Percentiles rank a stretch among this genome's conserved stretches.
Evolutionary conservation across 2,888 invertebrate species (phyloP).

Genomic region (Helobdella robusta): DNA sequence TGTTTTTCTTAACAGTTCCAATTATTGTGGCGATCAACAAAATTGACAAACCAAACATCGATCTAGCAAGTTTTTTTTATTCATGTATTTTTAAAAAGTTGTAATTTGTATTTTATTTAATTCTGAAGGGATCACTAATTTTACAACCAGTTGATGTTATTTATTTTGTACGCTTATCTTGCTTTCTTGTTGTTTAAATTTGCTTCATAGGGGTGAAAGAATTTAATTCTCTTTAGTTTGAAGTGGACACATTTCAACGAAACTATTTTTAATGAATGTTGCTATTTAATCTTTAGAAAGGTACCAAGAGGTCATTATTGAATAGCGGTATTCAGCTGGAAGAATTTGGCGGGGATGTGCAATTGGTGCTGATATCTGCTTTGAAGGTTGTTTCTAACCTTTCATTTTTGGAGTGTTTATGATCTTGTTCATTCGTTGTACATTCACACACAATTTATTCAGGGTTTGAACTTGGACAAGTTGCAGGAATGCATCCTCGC

Average conservation of each 20-base stretch:
- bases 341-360: constrained; percentile 79
- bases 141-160: no score
- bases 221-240: no score
- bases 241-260: neutral
- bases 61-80: constrained; percentile 61
- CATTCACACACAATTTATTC: no score
- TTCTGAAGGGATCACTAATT: no score
- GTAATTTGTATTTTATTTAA: no score
- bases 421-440: no score
- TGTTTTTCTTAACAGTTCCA: constrained; percentile 61
- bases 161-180: no score
- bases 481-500: constrained; percentile 70
- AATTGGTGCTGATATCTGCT: constrained; percentile 82
- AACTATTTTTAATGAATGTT: neutral
- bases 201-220: neutral
- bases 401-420: neutral
- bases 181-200: no score
- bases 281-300: constrained; percentile 54
- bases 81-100: no score
- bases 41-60: constrained; percentile 80
- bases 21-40: constrained; percentile 96
- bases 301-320: constrained; percentile 65
- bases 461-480: constrained; percentile 63
- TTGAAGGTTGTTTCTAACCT: constrained; percentile 54
- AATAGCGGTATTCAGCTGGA: constrained; percentile 74